Base-by-base conservation (phyloP, 2,888 invertebrate species). In the Noctua janthe region DNA sequence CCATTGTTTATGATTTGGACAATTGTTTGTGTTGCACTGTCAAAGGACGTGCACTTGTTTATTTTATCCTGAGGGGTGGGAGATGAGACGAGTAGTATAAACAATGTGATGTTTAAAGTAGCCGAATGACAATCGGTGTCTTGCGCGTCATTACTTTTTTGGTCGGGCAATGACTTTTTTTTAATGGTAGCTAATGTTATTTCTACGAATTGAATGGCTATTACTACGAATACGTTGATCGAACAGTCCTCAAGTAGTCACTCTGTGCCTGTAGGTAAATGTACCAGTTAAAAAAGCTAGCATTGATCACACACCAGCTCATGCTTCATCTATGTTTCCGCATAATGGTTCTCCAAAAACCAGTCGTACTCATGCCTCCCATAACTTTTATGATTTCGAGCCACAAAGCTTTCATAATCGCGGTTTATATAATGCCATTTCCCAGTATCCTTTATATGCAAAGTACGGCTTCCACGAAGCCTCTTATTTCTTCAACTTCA, bases 1-100 rank as follows among this genome's bases (percentile, higher is more conserved):
- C 95, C 94, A 97, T 97, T 97, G 97, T 97, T 97, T 97, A 97
- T 96, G 96, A 96, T 96, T 96, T 95, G 93, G 95, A 95, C 96
- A 95, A 97, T 96, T 97, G 97, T 97, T 96, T 97, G 96, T 95
- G 94, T 94, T 94, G 92, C 94, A 92, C 94, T 94, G 96, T 96
- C 97, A 97, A 97, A 97, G 97, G 97, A 96, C 96, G 97, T 92
- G 95, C 97, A 96, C 94, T 97, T 97, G 96, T 96, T 96, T 96
- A 92, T 92, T 93, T 94, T 93, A 93, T 92, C 92, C 89, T 88
- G 92, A 90, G 91, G 92, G 90, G 91, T 90, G 90, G 90, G 91
- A 92, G 90, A 92, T 88, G 90, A 91, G 90, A 92, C 86, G 90
- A 91, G 86, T 88, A 89, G 84, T 91, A 90, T 93, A 94, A 95